A percentile compares a stretch with the other conserved stretches of the same genome.
Evolutionary conservation across 1,140 invertebrate species (phyloP).

Genomic region (Heterodera schachtii): DNA sequence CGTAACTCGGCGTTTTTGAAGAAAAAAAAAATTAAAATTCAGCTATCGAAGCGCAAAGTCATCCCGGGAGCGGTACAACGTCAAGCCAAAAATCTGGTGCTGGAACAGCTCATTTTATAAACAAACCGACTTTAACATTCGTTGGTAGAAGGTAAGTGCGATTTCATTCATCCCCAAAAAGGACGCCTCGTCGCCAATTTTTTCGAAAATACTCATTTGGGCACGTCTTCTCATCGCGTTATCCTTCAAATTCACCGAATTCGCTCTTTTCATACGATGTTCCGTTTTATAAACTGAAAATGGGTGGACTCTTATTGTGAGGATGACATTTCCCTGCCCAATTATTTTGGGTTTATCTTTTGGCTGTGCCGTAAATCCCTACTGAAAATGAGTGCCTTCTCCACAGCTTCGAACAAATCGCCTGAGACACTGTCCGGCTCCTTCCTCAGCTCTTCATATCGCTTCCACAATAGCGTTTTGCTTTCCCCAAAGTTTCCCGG

Average conservation of each 20-base stretch:
- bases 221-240: constrained; percentile 14
- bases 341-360: too few relatives aligned
- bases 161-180: constrained; percentile 25
- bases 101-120: too few relatives aligned
- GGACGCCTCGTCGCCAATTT: constrained; percentile 32
- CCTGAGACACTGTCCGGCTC: constrained; percentile 17
- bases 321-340: too few relatives aligned
- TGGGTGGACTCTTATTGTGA: background rate
- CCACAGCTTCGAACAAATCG: constrained; percentile 2
- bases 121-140: constrained; percentile 16
- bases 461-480: constrained; percentile 20
- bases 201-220: constrained; percentile 26
- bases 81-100: too few relatives aligned
- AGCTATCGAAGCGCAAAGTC: too few relatives aligned
- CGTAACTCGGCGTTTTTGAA: too few relatives aligned
- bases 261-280: constrained; percentile 13
- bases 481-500: background rate
- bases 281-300: constrained; percentile 26
- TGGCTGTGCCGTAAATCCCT: background rate
- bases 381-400: constrained; percentile 24
- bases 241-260: constrained; percentile 18
- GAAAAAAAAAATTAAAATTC: too few relatives aligned
- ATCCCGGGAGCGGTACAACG: too few relatives aligned
- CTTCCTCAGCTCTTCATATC: constrained; percentile 22
- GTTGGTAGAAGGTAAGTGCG: constrained; percentile 22